Percentiles rank a stretch among this genome's conserved stretches.
Evolutionary conservation across 2,113 vertebrate species (phyloP).

Genomic region (Etheostoma spectabile): DNA sequence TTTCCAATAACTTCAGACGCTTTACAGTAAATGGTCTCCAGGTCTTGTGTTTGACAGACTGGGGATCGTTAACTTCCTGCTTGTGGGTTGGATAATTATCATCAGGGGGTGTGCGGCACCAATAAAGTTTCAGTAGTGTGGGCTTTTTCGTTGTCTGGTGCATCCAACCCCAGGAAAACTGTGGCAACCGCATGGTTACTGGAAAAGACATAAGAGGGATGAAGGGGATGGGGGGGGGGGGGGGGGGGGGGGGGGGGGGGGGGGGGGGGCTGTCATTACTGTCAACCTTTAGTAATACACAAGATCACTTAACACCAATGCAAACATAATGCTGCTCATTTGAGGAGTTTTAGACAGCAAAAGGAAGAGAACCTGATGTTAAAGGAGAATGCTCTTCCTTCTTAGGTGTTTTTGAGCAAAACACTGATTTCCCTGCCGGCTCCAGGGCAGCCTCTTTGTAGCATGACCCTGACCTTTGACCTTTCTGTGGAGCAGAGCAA

Average conservation of each 20-base stretch:
- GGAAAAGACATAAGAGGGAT: conserved; percentile 51
- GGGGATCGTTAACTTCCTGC: conserved; percentile 73
- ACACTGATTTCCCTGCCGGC: not conserved
- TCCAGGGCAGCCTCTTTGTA: not conserved
- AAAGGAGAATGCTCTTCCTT: not conserved
- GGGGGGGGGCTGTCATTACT: conserved; percentile 5
- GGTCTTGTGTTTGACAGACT: conserved; percentile 69
- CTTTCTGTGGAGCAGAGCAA: conserved; percentile 14
- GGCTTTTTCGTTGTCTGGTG: conserved; percentile 67
- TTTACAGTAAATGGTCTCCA: conserved; percentile 73
- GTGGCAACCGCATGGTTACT: conserved; percentile 59
- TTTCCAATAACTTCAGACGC: conserved; percentile 56
- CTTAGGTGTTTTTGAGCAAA: not conserved
- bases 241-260: no score
- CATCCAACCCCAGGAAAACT: conserved; percentile 53
- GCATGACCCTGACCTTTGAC: conserved; percentile 34
- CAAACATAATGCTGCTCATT: not conserved
- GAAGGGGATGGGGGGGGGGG: no score
- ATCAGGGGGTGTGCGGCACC: conserved; percentile 75
- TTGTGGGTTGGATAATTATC: conserved; percentile 70
- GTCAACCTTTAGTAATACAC: not conserved
- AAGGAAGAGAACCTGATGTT: not conserved
- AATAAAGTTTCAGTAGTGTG: conserved; percentile 74
- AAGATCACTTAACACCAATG: not conserved
- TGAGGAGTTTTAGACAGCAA: not conserved